Evolutionary conservation across 2,797 vertebrate species (phyloP).

Genomic region (Acrossocheilus fasciatus): DNA sequence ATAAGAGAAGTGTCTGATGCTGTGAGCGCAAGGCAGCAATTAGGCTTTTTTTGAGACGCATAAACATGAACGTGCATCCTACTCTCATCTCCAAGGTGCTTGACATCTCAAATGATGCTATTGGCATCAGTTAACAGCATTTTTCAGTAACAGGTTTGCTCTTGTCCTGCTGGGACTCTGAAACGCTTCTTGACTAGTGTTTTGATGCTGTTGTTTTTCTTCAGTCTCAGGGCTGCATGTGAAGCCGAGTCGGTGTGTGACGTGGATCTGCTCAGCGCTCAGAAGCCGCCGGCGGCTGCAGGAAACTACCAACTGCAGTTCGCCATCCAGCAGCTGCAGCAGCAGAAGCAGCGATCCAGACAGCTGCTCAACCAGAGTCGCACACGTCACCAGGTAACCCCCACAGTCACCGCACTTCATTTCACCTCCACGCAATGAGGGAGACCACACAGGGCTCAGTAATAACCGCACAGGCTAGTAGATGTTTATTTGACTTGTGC

Average conservation of each 20-base stretch:
- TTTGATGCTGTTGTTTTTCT: background rate
- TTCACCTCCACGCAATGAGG: background rate
- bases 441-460: background rate
- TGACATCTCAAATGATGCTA: background rate
- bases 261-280: conserved; percentile 73
- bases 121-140: background rate
- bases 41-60: background rate
- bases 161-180: background rate
- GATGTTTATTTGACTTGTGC: background rate
- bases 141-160: background rate
- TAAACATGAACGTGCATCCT: too few species aligned
- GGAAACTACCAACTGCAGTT: conserved; percentile 88
- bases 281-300: conserved; percentile 66
- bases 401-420: background rate
- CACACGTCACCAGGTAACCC: conserved; percentile 82
- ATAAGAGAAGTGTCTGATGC: too few species aligned
- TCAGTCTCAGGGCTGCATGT: conserved; percentile 71
- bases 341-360: conserved; percentile 85
- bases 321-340: conserved; percentile 89
- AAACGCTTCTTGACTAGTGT: background rate
- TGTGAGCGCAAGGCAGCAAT: too few species aligned
- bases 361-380: conserved; percentile 85
- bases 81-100: background rate
- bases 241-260: conserved; percentile 73
- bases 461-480: background rate